Base-by-base conservation (phyloP, 2,888 invertebrate species). In the Hypena proboscidalis region DNA sequence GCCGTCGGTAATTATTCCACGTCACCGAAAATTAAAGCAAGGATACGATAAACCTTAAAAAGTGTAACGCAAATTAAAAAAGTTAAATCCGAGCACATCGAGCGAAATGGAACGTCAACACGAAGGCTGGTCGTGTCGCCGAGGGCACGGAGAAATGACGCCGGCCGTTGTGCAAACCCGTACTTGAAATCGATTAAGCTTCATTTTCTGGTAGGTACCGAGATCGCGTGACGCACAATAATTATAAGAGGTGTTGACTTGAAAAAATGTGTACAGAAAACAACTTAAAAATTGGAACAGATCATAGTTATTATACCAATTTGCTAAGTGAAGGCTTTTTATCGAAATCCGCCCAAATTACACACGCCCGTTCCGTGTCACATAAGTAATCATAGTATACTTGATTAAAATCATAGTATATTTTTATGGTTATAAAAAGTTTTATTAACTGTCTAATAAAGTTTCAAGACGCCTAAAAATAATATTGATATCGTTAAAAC, bases 211-310 rank as follows among this genome's bases (percentile, higher is more conserved):
- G 70, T 79, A 72, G 68, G 70, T 76, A 70, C 70, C 54, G 65
- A 69, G 80, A 80, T 88, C 81, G 88, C 89, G 87, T 90, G 90
- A 85, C 83, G 77, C 66, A 70, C 76, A 70, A 83, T 88, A 89
- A 89, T 90, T 90, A 85, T 77, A 67, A 61, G 54, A 88, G 87
- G 89, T 90, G 90, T 89, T 85, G 86, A 89, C 85, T 80, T 80
- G 85, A 85, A 85, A 88, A 90, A 82, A 79, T 69, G 72, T 77
- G 67, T 73, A 75, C 77, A 73, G 73, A 75, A 69, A 76, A 76
- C 70, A 66, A 78, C 73, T 79, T 76, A 74, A 72, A 78, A 75
- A 73, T 74, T 80, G 76, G 70, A 68, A 76, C 77, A 83, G 83
- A 86, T 84, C 74, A 87, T 81, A 80, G 78, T 79, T 71, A 85